A percentile compares a stretch with the other conserved stretches of the same genome.
Evolutionary conservation across 1,140 invertebrate genomes (phyloP).

Genomic region (Temnothorax nylanderi): DNA sequence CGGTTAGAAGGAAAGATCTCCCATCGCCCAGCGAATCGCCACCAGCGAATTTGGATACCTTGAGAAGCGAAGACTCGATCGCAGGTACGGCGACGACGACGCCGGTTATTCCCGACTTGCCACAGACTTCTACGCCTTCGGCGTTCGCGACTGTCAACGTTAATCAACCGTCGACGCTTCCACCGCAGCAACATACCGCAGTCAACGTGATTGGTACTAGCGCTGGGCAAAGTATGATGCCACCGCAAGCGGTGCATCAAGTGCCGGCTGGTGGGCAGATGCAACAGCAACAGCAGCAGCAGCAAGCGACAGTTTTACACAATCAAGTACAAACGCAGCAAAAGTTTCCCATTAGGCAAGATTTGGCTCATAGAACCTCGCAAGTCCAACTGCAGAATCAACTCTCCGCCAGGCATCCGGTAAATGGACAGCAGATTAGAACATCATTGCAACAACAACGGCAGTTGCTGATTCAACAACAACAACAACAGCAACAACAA

Average conservation of each 20-base stretch:
- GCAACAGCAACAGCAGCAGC: conserved; percentile 57
- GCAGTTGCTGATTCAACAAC: conserved; percentile 73
- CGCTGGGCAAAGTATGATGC: conserved; percentile 56
- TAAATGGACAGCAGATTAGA: conserved; percentile 82
- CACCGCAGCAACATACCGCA: conserved; percentile 74
- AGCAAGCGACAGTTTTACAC: conserved; percentile 72
- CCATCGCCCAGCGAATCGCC: conserved; percentile 77
- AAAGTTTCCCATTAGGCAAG: conserved; percentile 83
- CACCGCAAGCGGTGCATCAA: conserved; percentile 68
- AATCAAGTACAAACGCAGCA: conserved; percentile 84
- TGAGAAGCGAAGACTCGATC: conserved; percentile 82
- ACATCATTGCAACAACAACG: conserved; percentile 82
- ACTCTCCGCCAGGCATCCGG: conserved; percentile 78
- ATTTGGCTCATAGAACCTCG: conserved; percentile 78
- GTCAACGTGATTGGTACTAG: conserved; percentile 60
- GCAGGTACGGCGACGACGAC: conserved; percentile 63
- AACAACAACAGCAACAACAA: conserved; percentile 74
- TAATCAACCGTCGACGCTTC: conserved; percentile 82
- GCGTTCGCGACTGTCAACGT: conserved; percentile 83
- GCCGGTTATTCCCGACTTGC: conserved; percentile 72
- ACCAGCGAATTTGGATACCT: conserved; percentile 78
- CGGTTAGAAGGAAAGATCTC: conserved; percentile 83
- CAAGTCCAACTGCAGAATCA: conserved; percentile 79
- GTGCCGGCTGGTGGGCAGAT: conserved; percentile 62
- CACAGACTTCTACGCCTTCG: conserved; percentile 72